A percentile compares a stretch with the other conserved stretches of the same genome.
These are phyloP conservation scores for Heterodera carotae DNA, from an alignment of 1,140 invertebrate species.

Conservation along the genomic window DNA sequence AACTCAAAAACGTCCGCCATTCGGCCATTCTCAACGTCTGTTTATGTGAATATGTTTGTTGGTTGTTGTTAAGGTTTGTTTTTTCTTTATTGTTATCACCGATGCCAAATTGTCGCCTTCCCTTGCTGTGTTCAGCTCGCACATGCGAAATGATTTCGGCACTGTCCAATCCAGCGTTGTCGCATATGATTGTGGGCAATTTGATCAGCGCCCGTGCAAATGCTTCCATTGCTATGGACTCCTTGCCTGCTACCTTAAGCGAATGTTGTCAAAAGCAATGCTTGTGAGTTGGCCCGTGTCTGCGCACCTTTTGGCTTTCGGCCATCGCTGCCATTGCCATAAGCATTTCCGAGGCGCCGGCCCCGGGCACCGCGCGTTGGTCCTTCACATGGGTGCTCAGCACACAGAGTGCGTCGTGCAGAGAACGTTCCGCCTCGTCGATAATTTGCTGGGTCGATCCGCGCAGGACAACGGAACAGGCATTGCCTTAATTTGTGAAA, in stretches of 20 bases:
- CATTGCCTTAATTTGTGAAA: constrained; percentile 77
- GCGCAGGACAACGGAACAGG: constrained; percentile 92
- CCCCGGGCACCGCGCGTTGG: constrained; percentile 71
- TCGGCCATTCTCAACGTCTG: constrained; percentile 67
- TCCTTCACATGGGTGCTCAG: constrained; percentile 85
- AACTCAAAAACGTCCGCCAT: constrained; percentile 79
- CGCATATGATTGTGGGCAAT: constrained; percentile 91
- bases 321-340: constrained; percentile 89
- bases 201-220: constrained; percentile 85
- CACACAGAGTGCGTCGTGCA: constrained; percentile 97
- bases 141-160: constrained; percentile 87
- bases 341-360: constrained; percentile 78
- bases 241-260: constrained; percentile 79
- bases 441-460: constrained; percentile 99
- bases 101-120: constrained; percentile 79
- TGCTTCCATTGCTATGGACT: constrained; percentile 93
- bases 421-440: constrained; percentile 94
- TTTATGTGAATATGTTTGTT: neutral
- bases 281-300: neutral
- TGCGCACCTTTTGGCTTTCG: constrained; percentile 74
- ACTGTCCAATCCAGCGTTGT: constrained; percentile 98
- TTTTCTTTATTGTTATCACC: constrained; percentile 71
- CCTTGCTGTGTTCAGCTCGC: constrained; percentile 82
- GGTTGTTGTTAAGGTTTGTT: neutral
- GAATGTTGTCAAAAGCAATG: neutral